Base-by-base conservation (phyloP, 2,888 invertebrate species). In the Acronicta leporina region DNA sequence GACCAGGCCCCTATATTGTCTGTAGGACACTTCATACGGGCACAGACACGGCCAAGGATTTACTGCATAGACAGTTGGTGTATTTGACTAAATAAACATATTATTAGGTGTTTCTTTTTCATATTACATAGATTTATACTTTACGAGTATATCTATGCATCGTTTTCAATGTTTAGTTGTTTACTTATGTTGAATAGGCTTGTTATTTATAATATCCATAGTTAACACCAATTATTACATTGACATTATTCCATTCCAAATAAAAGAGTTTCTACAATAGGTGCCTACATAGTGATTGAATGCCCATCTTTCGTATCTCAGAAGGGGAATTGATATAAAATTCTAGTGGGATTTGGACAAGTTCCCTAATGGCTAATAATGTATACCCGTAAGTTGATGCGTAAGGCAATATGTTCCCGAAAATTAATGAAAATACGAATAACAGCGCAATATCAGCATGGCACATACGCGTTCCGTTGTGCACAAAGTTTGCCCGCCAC, bases 401-500 rank as follows among this genome's bases (percentile, higher is more conserved):
- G 6, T n/a, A n/a, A n/a, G 40, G 49, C 54, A 66, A 61, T 68
- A 58, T 66, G 61, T 62, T 63, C 38, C 52, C 16, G 55, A 61
- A 73, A 71, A 76, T 76, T 63, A 56, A 73, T 77, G 71, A 63
- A 62, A 75, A 67, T 73, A 52, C 33, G 71, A 63, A 73, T 67
- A 63, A 63, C 51, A 71, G 58, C 56, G 71, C 63, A 68, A 66
- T 82, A 84, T 82, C 81, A 75, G 75, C 61, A 40, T 52, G 49
- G 62, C 71, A 83, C 80, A 83, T 81, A 75, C 79, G 68, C 58
- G 61, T 56, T 56, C 68, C 65, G 55, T 58, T 69, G 53, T 72
- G 74, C 64, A 70, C 68, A 69, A 83, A 88, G 81, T 89, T 84
- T 73, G 82, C 78, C 76, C 70, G 73, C 81, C 73, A 77, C 86